A percentile compares a stretch with the other conserved stretches of the same genome.
Evolutionary conservation across 2,888 invertebrate species (phyloP).

Genomic region (Mesochorus sp.): DNA sequence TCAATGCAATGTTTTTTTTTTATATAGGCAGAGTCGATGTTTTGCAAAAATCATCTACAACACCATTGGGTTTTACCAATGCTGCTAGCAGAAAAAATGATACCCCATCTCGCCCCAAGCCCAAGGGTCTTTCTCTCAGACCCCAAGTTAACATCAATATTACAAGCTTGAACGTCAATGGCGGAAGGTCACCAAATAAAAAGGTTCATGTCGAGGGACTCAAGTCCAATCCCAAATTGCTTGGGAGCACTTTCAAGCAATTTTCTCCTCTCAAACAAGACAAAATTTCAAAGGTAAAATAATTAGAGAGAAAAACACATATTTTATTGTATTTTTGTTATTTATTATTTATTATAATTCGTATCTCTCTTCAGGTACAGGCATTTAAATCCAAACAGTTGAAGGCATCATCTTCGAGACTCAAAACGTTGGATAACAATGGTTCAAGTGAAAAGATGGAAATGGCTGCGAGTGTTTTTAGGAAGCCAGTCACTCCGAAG

Average conservation of each 20-base stretch:
- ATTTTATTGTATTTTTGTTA: neutral
- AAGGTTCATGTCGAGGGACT: slow-evolving; percentile 39
- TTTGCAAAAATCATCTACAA: neutral
- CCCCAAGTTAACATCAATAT: slow-evolving; percentile 48
- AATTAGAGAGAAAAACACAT: neutral
- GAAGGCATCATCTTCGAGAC: slow-evolving; percentile 36
- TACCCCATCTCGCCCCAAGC: slow-evolving; percentile 19
- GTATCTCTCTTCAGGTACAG: slow-evolving; percentile 43
- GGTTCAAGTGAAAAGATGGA: slow-evolving; percentile 10
- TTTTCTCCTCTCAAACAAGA: slow-evolving; percentile 26
- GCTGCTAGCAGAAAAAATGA: slow-evolving; percentile 29
- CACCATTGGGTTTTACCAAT: slow-evolving; percentile 6
- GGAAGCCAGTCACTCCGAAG: slow-evolving; percentile 38
- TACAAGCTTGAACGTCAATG: neutral
- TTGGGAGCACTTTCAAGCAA: neutral
- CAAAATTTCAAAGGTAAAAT: slow-evolving; percentile 40
- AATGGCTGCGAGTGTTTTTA: slow-evolving; percentile 15
- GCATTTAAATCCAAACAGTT: slow-evolving; percentile 38
- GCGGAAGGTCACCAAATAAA: slow-evolving; percentile 16
- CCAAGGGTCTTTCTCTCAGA: slow-evolving; percentile 55
- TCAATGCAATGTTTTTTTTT: neutral
- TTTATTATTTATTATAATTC: neutral
- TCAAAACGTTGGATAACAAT: slow-evolving; percentile 14
- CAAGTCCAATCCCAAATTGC: neutral
- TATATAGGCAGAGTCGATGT: slow-evolving; percentile 28